These are phyloP conservation scores for Montifringilla adamsi DNA, from an alignment of 2,113 vertebrate genomes.

Conservation along the genomic window DNA sequence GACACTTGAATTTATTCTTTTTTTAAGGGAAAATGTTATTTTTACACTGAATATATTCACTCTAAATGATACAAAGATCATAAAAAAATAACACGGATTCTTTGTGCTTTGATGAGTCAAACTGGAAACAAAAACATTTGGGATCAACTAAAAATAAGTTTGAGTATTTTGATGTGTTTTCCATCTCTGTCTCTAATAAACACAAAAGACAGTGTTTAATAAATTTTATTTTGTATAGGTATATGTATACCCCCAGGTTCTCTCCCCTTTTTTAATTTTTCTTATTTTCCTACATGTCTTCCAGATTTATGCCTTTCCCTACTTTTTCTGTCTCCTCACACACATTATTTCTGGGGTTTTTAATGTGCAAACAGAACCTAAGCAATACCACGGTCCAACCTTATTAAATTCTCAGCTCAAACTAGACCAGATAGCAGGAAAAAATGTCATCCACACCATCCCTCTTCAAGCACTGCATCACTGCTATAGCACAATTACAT, in stretches of 20 bases:
- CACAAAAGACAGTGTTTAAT: background rate
- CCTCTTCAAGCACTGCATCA: background rate
- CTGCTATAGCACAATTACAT: background rate
- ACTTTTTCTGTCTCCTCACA: background rate
- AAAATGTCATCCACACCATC: background rate
- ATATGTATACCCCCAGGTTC: background rate
- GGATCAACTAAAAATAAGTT: background rate
- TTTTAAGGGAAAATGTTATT: background rate
- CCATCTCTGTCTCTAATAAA: background rate
- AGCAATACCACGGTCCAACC: background rate
- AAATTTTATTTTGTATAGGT: background rate
- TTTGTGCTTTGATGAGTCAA: background rate
- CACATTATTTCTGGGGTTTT: background rate
- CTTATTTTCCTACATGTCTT: background rate
- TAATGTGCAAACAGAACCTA: background rate
- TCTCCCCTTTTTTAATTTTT: background rate
- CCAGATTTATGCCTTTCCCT: background rate
- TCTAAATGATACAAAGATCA: background rate
- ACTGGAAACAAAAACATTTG: background rate
- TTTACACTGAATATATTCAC: background rate
- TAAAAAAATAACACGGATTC: accelerated
- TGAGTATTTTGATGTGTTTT: background rate
- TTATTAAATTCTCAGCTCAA: background rate
- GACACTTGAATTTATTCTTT: background rate
- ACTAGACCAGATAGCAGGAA: background rate